phyloP scores from a whole-genome alignment of 2,888 invertebrate genomes.

The Cephonodes hylas region DNA sequence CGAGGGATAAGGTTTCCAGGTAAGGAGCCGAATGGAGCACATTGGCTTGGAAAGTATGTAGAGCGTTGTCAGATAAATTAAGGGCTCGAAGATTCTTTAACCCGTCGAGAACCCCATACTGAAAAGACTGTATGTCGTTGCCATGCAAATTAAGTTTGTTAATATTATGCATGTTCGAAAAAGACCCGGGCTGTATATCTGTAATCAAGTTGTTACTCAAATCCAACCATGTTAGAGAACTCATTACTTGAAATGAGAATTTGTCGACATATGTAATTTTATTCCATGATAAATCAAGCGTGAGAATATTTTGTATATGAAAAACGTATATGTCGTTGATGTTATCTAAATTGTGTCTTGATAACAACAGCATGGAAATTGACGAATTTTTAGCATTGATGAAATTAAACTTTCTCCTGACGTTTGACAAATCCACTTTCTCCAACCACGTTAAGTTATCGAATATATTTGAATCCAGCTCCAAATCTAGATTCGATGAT shows the following conservation, averaged over 20 bases:
- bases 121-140: constrained; percentile 16
- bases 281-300: constrained; percentile 18
- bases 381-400: constrained; percentile 3
- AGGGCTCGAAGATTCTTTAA: constrained; percentile 15
- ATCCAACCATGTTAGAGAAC: constrained; percentile 15
- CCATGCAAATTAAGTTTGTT: constrained; percentile 15
- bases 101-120: constrained; percentile 22
- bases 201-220: constrained; percentile 19
- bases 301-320: constrained; percentile 3
- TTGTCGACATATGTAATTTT: constrained; percentile 18
- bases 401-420: constrained; percentile 15
- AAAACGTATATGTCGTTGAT: constrained; percentile 13
- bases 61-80: constrained; percentile 17
- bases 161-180: constrained; percentile 13
- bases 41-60: constrained; percentile 17
- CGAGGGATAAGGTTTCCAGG: constrained; percentile 14
- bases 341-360: constrained; percentile 15
- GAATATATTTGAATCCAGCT: constrained; percentile 12
- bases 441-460: constrained; percentile 17
- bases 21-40: constrained; percentile 15
- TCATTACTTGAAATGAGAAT: constrained; percentile 20
- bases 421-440: constrained; percentile 10
- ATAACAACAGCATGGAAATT: constrained; percentile 11
- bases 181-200: constrained; percentile 21
- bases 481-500: constrained; percentile 15